These are phyloP conservation scores for Sciurus niger DNA, from an alignment of 2,113 vertebrate species.

Conservation along the genomic window DNA sequence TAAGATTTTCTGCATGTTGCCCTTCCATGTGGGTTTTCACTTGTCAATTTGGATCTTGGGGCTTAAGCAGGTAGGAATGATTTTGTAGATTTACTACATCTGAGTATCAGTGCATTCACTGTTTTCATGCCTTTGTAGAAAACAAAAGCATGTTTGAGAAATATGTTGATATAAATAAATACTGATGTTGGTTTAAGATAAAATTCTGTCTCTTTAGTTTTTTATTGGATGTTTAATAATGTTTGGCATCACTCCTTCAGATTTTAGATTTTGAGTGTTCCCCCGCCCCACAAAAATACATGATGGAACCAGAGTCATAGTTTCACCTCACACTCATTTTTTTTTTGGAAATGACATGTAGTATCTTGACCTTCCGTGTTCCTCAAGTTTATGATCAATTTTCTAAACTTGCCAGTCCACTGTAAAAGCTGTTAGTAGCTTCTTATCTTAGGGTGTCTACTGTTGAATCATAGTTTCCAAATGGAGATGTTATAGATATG, in stretches of 20 bases:
- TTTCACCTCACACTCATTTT: not conserved
- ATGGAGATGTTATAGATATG: not conserved
- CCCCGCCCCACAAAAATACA: not conserved
- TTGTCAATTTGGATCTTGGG: not conserved
- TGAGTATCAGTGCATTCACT: not conserved
- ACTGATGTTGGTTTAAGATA: not conserved
- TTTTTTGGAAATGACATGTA: not conserved
- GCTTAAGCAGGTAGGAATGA: not conserved
- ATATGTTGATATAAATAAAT: conserved; percentile 52
- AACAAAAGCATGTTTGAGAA: conserved; percentile 60
- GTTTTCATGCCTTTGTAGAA: conserved; percentile 46
- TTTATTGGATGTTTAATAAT: conserved; percentile 36
- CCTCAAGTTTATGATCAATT: not conserved
- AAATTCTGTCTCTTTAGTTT: not conserved
- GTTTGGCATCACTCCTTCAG: not conserved
- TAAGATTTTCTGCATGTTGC: not conserved
- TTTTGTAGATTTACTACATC: conserved; percentile 1
- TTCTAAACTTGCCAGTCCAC: not conserved
- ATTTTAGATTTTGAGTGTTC: conserved; percentile 9
- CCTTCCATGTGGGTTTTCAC: not conserved
- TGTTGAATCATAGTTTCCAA: not conserved
- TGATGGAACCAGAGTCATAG: not conserved
- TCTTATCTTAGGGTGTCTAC: not conserved
- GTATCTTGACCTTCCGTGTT: not conserved
- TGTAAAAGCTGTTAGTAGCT: not conserved